Evolutionary conservation across 2,797 vertebrate species (phyloP), one percentile per base, ranked within the genome.

Genomic region (Iguana delicatissima): DNA sequence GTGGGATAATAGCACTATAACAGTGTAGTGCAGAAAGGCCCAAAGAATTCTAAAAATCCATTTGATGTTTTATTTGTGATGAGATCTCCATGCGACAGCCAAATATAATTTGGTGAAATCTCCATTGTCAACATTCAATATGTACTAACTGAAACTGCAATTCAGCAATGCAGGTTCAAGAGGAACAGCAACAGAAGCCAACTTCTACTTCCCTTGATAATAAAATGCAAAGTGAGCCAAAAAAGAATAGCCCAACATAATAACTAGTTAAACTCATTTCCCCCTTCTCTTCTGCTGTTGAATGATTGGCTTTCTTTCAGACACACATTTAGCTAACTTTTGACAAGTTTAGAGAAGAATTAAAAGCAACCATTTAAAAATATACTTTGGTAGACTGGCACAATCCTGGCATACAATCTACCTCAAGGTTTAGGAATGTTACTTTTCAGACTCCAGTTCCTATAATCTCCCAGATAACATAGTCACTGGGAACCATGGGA

Each of bases 41-140:
- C 42, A 46, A 16, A 57, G 55, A 22, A 81, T 59, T 62, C 57
- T 38, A 38, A 22, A 38, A 24, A 62, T 62, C 12, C 24, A 62
- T 57, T 10, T 62, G 16, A 18, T 20, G 35, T 35, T 24, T 79
- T 69, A 89, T 92, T 95, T 96, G 94, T 95, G 92, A 64, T 64
- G 50, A 9, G 91, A 95, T 90, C 84, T 86, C 62, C 91, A 93
- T 90, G 93, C 94, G 97, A 94, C 96, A 96, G 89, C 95, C 94
- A 84, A 92, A 85, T 96, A 96, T 96, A 96, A 94, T 67, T 67
- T 18, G n/a, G 96, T 97, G 96, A 96, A 94, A 92, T 94, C 89
- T 84, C 94, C 95, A 20, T 94, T 95, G 95, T 93, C 96, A 93
- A 69, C 89, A 91, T 93, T 93, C 91, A 95, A 93, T 94, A 96